These are phyloP conservation scores for Trachelus tabidus DNA, from an alignment of 2,888 invertebrate species.

Conservation along the genomic window DNA sequence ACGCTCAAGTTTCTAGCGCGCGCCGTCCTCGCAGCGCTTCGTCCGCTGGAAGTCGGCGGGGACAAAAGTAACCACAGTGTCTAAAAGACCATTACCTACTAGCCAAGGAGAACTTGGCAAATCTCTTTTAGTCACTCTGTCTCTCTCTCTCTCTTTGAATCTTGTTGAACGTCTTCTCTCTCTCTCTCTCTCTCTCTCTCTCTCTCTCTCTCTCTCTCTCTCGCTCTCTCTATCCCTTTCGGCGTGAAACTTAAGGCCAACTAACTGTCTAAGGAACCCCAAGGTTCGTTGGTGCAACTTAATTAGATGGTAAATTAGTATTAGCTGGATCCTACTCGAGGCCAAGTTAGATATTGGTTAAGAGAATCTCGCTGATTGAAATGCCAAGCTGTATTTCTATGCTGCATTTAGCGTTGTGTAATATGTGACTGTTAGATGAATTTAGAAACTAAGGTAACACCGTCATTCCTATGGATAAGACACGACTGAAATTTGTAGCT, in stretches of 20 bases:
- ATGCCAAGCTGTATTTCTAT: neutral
- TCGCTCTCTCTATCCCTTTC: neutral
- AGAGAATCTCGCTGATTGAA: neutral
- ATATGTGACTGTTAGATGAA: neutral
- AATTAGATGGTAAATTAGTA: neutral
- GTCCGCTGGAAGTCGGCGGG: neutral
- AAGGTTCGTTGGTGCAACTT: constrained; percentile 9
- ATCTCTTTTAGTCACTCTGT: neutral
- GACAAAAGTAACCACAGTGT: neutral
- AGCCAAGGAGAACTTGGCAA: neutral
- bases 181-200: constrained; percentile 2
- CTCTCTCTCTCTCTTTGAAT: neutral
- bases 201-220: neutral
- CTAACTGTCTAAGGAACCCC: neutral
- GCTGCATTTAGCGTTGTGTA: neutral
- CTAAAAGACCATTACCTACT: neutral
- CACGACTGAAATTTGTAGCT: neutral
- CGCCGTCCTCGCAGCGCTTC: neutral
- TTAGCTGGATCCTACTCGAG: neutral
- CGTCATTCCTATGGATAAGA: neutral
- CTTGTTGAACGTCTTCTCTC: constrained; percentile 5
- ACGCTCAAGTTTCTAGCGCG: neutral
- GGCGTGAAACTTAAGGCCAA: neutral
- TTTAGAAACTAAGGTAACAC: too few species aligned
- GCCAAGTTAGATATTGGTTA: neutral